Evolutionary conservation across 2,113 vertebrate genomes (phyloP).

Genomic region (Noturus placidus): DNA sequence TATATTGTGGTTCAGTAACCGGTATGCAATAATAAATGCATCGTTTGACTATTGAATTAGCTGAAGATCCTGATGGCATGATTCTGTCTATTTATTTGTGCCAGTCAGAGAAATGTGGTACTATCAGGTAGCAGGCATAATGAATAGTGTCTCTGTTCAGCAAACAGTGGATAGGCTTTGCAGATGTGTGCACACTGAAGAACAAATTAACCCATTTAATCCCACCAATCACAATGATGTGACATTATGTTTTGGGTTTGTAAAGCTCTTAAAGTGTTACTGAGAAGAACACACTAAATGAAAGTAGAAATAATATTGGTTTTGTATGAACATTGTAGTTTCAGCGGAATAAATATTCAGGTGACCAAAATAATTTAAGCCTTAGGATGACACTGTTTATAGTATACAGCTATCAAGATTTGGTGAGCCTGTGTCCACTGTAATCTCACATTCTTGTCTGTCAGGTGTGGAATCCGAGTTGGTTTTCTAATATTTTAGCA

Average conservation of each 20-base stretch:
- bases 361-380: not conserved
- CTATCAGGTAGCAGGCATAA: conserved; percentile 37
- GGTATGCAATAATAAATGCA: not conserved
- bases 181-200: conserved; percentile 34
- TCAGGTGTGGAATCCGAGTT: not conserved
- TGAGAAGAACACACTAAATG: not conserved
- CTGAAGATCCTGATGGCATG: not conserved
- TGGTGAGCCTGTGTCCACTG: not conserved
- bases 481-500: not conserved
- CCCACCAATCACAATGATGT: not conserved
- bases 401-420: not conserved
- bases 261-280: not conserved
- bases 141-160: conserved; percentile 49
- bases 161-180: conserved; percentile 39
- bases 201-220: conserved; percentile 25
- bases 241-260: not conserved
- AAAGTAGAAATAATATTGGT: not conserved
- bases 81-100: conserved; percentile 12
- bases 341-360: not conserved
- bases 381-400: not conserved
- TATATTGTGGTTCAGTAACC: not conserved
- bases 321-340: not conserved
- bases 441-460: not conserved
- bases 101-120: conserved; percentile 30
- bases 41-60: not conserved